phyloP scores from a whole-genome alignment of 1,140 invertebrate species.

The Galleria mellonella region DNA sequence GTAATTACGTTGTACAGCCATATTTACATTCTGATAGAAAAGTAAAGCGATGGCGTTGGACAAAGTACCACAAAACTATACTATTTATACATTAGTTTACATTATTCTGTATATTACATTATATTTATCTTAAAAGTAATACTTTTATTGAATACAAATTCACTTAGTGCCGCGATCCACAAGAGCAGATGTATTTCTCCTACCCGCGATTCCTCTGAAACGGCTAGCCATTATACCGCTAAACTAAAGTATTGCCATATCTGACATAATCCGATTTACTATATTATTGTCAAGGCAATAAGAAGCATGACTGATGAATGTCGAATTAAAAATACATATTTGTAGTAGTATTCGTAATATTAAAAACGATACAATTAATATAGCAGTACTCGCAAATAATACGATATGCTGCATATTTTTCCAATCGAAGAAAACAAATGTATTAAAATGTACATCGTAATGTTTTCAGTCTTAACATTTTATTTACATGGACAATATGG shows the following conservation, averaged over 20 bases:
- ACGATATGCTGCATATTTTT: background rate
- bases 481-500: constrained; percentile 54
- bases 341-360: too few species aligned
- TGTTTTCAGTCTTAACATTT: constrained; percentile 59
- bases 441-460: constrained; percentile 26
- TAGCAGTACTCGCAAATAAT: constrained; percentile 11
- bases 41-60: constrained; percentile 11
- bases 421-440: constrained; percentile 9
- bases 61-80: constrained; percentile 13
- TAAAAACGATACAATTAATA: background rate
- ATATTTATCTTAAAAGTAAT: constrained; percentile 29
- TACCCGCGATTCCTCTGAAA: too few species aligned
- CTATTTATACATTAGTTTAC: constrained; percentile 24
- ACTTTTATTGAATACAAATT: constrained; percentile 46
- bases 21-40: constrained; percentile 17
- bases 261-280: too few species aligned
- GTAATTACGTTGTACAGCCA: constrained; percentile 3
- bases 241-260: too few species aligned
- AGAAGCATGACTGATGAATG: constrained; percentile 15
- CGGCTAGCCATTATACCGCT: too few species aligned
- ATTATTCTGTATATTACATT: constrained; percentile 17
- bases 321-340: too few species aligned
- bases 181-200: too few species aligned
- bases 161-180: background rate
- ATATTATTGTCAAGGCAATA: constrained; percentile 45